A percentile compares a stretch with the other conserved stretches of the same genome.
phyloP scores from a whole-genome alignment of 2,888 invertebrate genomes.

The Lamproptera curius region DNA sequence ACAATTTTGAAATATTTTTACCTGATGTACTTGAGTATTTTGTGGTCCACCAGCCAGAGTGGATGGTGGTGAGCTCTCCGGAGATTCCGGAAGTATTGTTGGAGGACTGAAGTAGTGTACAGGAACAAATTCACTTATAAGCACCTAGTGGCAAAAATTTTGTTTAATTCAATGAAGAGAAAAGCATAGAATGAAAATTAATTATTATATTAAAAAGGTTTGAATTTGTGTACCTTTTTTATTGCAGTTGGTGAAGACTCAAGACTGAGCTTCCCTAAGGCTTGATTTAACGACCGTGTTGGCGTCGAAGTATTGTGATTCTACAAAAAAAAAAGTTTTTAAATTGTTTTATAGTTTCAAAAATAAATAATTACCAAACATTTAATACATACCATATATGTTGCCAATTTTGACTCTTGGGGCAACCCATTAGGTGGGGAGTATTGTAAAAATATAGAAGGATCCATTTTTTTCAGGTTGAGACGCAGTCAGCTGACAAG shows the following conservation, averaged over 20 bases:
- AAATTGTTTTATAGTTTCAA: too few species aligned
- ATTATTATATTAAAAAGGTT: too few species aligned
- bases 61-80: constrained; percentile 52
- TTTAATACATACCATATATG: constrained; percentile 83
- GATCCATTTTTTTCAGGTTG: constrained; percentile 81
- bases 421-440: constrained; percentile 86
- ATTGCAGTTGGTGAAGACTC: constrained; percentile 54
- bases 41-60: constrained; percentile 36
- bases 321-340: constrained; percentile 51
- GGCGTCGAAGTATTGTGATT: constrained; percentile 56
- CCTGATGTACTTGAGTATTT: constrained; percentile 65
- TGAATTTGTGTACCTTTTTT: constrained; percentile 60
- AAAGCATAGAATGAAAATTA: too few species aligned
- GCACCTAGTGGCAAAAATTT: constrained; percentile 41
- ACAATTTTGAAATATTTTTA: constrained; percentile 28
- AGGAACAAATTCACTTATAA: constrained; percentile 61
- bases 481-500: constrained; percentile 38
- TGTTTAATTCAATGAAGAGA: too few species aligned
- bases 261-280: constrained; percentile 50
- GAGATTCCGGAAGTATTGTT: constrained; percentile 51
- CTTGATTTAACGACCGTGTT: constrained; percentile 48
- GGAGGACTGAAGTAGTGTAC: constrained; percentile 52
- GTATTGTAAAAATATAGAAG: constrained; percentile 81
- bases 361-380: constrained; percentile 5
- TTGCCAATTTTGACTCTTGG: constrained; percentile 90